Evolutionary conservation across 53 echinoderm and acorn worm species (phyloP), one percentile per base, ranked within the genome.

Genomic region (Echinarachnius parma): DNA sequence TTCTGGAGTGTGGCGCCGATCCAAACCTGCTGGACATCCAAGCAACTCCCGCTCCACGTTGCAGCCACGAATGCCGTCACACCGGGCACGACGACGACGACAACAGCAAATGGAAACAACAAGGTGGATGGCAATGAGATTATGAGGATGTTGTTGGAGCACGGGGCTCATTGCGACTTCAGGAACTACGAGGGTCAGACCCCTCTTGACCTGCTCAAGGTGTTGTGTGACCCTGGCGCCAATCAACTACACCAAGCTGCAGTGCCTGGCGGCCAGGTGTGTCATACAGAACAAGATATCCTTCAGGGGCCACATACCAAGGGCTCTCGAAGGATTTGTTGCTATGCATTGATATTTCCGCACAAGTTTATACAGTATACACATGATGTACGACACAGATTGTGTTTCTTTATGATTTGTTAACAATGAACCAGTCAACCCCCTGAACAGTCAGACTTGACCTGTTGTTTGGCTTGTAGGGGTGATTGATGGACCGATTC

Each of bases 201-300:
- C 0, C 79, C 85, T 8, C 57, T 91, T 39, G 92, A 98, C 63
- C 74, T 90, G 3, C 77, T 85, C 20, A 76, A 82, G 28, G 79
- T 71, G 21, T 20, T 66, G 21, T 91, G 91, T 48, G 91, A 91
- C 48, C 69, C n/a, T 91, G 14, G 83, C 86, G 15, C 82, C 79
- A 45, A 86, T 91, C 27, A 91, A 91, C 71, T 98, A 88, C 67
- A 85, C 92, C 57, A 88, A 82, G 5, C 77, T 98, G 22, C 81
- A 86, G 60, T 98, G 98, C 59, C 78, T 98, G 11, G 83, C 88
- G 4, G 84, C 98, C 5, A 88, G 86, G 48, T 64, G 82, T 10
- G 80, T 98, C 19, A 46, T 88, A 4, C 57, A 83, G 62, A 49
- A 85, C 59, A 75, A 82, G 24, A 79, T 98, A 14, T 61, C 67